Percentiles rank a stretch among this genome's conserved stretches.
Conservation (phyloP, 2,888 invertebrate genomes). For the Aphodius granarius region DNA sequence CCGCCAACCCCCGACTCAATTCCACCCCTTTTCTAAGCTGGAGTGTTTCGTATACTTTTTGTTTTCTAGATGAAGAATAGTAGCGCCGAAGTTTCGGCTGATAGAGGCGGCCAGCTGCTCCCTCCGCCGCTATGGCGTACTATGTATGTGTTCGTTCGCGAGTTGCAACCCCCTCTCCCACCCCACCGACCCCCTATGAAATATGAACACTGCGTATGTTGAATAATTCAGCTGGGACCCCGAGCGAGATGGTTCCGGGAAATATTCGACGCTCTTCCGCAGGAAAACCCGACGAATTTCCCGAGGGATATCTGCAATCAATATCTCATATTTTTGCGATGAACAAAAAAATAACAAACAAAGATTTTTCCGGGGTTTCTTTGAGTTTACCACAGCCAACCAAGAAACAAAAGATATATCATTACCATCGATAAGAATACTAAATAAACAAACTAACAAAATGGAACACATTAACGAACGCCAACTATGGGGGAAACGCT, state of each 20-base stretch:
- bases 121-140: neutral
- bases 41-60: slow-evolving; percentile 43
- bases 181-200: slow-evolving; percentile 1
- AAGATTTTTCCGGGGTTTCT: neutral
- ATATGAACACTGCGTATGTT: slow-evolving; percentile 2
- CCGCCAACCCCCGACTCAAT: slow-evolving; percentile 18
- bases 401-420: slow-evolving; percentile 25
- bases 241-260: neutral
- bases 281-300: slow-evolving; percentile 1
- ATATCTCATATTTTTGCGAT: slow-evolving; percentile 2
- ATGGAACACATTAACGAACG: slow-evolving; percentile 49
- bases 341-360: neutral
- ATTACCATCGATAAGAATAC: neutral
- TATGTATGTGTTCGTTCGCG: neutral
- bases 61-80: slow-evolving; percentile 38
- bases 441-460: too few species aligned
- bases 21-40: slow-evolving; percentile 15
- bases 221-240: slow-evolving; percentile 12
- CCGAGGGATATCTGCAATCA: slow-evolving; percentile 6
- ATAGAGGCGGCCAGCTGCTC: neutral
- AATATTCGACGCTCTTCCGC: slow-evolving; percentile 2
- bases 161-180: neutral
- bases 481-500: slow-evolving; percentile 48
- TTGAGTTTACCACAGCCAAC: neutral
- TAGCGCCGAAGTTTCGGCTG: slow-evolving; percentile 21